Base-by-base conservation (phyloP, 2,113 vertebrate genomes). In the Lamprologus lemairii region DNA sequence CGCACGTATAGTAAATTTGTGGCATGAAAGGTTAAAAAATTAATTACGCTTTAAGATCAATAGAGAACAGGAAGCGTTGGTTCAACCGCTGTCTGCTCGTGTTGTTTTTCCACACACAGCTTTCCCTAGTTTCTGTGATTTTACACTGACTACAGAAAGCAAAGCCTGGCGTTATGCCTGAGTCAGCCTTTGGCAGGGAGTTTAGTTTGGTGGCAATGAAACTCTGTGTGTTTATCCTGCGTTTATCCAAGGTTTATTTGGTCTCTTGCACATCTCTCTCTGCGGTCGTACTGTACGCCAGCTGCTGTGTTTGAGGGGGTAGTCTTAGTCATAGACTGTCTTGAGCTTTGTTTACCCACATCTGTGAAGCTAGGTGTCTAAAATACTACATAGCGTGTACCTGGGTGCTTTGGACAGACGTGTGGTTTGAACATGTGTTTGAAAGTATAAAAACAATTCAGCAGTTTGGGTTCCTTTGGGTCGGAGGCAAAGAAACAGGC, bases 201-300 rank as follows among this genome's bases (percentile, higher is more conserved):
- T 91, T 92, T 71, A 79, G 16, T 55, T 81, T 80, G 88, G 71
- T 86, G 90, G 83, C 84, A 83, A 45, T 89, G 88, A 95, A 91
- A 92, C 88, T 13, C 45, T n/a, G 73, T 86, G 10, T 91, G 91
- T 95, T 95, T 92, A 90, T 80, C 37, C 86, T 91, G 75, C 35
- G 16, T 94, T 94, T 81, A 93, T 91, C 83, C 86, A 57, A 31
- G 40, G 78, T 89, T 92, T 89, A 85, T 85, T 91, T 92, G 86
- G 73, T 86, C 91, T 88, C 81, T 90, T 80, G 80, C 78, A 86
- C 85, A 63, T 89, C 63, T 81, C 89, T 58, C 84, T 83, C 82
- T 90, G 81, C 80, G 83, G 26, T 81, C 47, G 63, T 13, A 12
- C 73, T 71, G 49, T 80, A 73, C 7, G 10, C 10, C 10, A 21